Base-by-base conservation (phyloP, 2,888 invertebrate species). In the Lycaena phlaeas region DNA sequence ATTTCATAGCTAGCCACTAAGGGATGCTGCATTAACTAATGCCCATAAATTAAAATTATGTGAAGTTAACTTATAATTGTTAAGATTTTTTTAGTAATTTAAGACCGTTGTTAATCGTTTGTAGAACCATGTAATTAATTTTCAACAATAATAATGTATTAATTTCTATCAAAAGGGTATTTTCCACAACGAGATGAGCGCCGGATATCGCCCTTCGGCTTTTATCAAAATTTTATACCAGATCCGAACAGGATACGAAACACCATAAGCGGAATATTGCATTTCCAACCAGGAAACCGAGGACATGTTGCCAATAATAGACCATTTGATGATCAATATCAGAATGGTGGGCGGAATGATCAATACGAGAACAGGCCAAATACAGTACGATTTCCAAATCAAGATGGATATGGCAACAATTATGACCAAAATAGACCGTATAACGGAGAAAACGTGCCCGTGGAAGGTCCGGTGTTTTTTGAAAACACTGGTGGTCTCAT, bases 131-230 rank as follows among this genome's bases (percentile, higher is more conserved):
- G n/a, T n/a, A n/a, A n/a, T n/a, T n/a, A n/a, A n/a, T n/a, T n/a
- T n/a, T n/a, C n/a, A n/a, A n/a, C n/a, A n/a, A n/a, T n/a, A n/a
- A n/a, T n/a, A n/a, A n/a, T n/a, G n/a, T n/a, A n/a, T n/a, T n/a
- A n/a, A n/a, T n/a, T n/a, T n/a, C n/a, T n/a, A n/a, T n/a, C 42
- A 41, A 17, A 62, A 73, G 74, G 68, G 46, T 69, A 69, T 57
- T 68, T 61, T 48, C 61, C 59, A 7, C 58, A 53, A 51, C 55
- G 65, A 26, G 59, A 61, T 14, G 57, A 61, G 18, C 54, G 61
- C 6, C 54, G 61, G 22, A 6, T 38, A 52, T 56, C 44, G 3
- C 49, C 53, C 14, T 47, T 54, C 15, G 56, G 53, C 18, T 38
- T 14, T 41, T 49, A 12, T 9, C 46, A 38, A 44, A 58, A 58